phyloP scores from a whole-genome alignment of 2,113 vertebrate genomes.

The Noturus placidus region DNA sequence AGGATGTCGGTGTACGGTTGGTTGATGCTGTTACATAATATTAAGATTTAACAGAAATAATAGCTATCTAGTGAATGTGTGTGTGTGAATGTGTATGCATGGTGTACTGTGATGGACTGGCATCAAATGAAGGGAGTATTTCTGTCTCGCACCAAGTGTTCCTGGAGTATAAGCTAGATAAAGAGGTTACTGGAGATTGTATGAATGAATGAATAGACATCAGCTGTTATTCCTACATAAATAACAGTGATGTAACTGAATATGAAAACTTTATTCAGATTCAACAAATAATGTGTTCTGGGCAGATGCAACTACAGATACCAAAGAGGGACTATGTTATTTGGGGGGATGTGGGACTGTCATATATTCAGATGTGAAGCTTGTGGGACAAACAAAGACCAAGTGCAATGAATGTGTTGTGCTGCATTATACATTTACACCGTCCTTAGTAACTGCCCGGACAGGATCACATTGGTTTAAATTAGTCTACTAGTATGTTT shows the following conservation, averaged over 20 bases:
- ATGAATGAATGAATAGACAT: neutral
- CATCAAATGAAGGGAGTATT: neutral
- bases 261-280: neutral
- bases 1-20: neutral
- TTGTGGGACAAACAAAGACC: neutral
- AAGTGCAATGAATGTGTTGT: neutral
- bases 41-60: neutral
- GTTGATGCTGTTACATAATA: neutral
- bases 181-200: neutral
- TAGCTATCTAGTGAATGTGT: neutral
- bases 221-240: neutral
- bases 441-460: neutral
- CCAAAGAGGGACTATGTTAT: neutral
- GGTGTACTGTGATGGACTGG: neutral
- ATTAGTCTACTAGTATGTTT: no score
- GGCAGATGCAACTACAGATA: neutral
- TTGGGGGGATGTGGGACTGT: neutral
- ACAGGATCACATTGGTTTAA: neutral
- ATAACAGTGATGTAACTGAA: neutral
- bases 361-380: neutral
- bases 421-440: neutral
- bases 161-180: neutral
- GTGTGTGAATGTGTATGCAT: neutral
- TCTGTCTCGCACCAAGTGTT: neutral
- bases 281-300: neutral